phyloP scores from a whole-genome alignment of 2,113 vertebrate genomes.

The Polyodon spathula region DNA sequence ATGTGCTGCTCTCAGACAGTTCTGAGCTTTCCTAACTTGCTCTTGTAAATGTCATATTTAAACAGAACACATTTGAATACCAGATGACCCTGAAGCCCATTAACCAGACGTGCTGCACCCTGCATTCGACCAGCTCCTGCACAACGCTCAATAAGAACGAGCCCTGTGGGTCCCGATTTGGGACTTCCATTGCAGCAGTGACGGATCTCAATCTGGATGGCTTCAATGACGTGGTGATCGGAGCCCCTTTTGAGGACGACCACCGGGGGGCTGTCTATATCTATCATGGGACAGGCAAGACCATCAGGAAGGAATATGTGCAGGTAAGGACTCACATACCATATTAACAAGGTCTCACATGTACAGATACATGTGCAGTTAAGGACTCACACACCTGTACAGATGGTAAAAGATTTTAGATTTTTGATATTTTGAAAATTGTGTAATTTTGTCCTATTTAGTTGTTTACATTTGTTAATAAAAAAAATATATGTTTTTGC shows the following conservation, averaged over 20 bases:
- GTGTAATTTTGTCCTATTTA: too few relatives aligned
- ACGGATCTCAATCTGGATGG: constrained; percentile 87
- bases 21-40: too few relatives aligned
- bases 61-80: constrained; percentile 64
- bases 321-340: too few relatives aligned
- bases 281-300: constrained; percentile 70
- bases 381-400: too few relatives aligned
- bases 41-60: constrained; percentile 10
- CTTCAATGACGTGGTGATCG: constrained; percentile 82
- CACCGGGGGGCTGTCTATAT: constrained; percentile 87
- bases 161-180: constrained; percentile 84
- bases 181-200: constrained; percentile 85
- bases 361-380: too few relatives aligned
- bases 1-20: too few relatives aligned
- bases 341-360: too few relatives aligned
- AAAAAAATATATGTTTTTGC: too few relatives aligned
- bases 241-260: constrained; percentile 84
- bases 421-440: too few relatives aligned
- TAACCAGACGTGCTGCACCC: constrained; percentile 74
- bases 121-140: constrained; percentile 55
- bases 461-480: too few relatives aligned
- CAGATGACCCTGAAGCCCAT: constrained; percentile 77
- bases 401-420: too few relatives aligned
- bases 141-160: constrained; percentile 64
- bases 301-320: constrained; percentile 66